Conservation (phyloP, 2,797 vertebrate species). For the Rhinoraja longicauda region DNA sequence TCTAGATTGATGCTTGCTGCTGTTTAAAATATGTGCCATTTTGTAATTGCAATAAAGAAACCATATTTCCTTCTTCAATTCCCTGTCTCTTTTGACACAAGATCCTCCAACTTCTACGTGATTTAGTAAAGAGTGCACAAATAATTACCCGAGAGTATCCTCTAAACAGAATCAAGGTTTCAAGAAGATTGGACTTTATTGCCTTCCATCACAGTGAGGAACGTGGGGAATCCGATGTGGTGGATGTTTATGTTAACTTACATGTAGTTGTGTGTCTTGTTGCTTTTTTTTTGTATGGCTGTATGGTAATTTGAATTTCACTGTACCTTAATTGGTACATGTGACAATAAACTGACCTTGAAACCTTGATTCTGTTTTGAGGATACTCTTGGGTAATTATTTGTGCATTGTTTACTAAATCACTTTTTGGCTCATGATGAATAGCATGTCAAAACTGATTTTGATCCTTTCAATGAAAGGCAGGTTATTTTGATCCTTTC, state of each 20-base stretch:
- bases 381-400: neutral
- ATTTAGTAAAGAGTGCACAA: neutral
- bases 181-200: no score
- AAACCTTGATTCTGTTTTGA: neutral
- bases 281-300: no score
- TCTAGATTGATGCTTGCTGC: neutral
- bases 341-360: no score
- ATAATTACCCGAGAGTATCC: neutral
- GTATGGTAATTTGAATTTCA: no score
- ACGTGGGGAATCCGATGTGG: no score
- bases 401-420: neutral
- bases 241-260: no score
- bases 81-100: neutral
- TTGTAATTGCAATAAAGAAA: neutral
- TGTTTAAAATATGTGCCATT: neutral
- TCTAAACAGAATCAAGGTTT: neutral
- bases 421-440: neutral
- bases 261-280: no score
- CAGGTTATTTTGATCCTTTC: no score
- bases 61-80: neutral
- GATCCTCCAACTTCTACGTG: neutral
- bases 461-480: neutral
- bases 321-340: no score
- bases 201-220: no score
- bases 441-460: neutral